Base-by-base conservation (phyloP, 2,888 invertebrate species). In the Drosophila niveifrons region DNA sequence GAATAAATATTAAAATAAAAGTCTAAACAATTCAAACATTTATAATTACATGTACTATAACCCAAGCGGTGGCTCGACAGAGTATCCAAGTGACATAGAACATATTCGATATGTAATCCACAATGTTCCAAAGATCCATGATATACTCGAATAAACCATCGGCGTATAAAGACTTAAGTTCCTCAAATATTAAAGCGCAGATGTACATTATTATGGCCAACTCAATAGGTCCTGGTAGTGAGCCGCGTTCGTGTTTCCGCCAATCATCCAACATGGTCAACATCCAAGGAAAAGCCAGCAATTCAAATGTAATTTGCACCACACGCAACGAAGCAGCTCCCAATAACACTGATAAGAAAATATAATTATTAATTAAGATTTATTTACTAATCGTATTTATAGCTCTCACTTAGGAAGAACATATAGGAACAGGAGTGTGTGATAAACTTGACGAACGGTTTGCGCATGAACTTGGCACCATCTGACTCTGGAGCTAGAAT, bases 381-480 rank as follows among this genome's bases (percentile, higher is more conserved):
- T 7, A n/a, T 13, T 17, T 0, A 15, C 6, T 2, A n/a, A 0
- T 3, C 7, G 2, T 4, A 10, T 10, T 1, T 15, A 0, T 2
- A 67, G 95, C 97, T 96, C 93, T 96, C 93, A 99, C 99, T 96
- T 48, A 99, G 93, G 92, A 99, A 99, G 86, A 97, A 95, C 91
- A 98, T 96, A 91, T 99, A 99, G 1, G 99, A 98, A 3, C 98
- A 96, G 44, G 98, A 98, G 92, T 99, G 98, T 80, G 97, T 97
- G 84, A 99, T 98, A 93, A 99, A 99, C 92, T 99, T 99, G 89
- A 99, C 98, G 92, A 99, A 99, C 0, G 99, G 99, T 91, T 99
- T 98, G 91, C 98, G 96, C 96, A 99, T 97, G 89, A 98, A 97
- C 78, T 95, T 93, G 11, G 98, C 98, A 91, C 97, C 95, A 57